Percentiles rank a stretch among this genome's conserved stretches.
phyloP scores from a whole-genome alignment of 2,113 vertebrate genomes.

The Apeltes quadracus region DNA sequence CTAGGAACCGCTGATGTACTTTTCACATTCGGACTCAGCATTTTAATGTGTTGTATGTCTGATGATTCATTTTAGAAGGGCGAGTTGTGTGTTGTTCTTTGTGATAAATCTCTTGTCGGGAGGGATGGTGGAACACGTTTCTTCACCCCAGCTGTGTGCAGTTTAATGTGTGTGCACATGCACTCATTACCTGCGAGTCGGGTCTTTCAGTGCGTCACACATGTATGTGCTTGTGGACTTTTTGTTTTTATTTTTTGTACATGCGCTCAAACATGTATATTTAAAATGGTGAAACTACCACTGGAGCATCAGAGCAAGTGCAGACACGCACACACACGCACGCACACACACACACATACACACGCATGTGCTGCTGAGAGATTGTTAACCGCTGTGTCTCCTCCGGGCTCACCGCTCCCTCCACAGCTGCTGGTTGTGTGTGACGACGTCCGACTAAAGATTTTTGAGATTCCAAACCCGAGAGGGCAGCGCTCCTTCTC shows the following conservation, averaged over 20 bases:
- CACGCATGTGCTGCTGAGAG: conserved; percentile 1
- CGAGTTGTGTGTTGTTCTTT: neutral
- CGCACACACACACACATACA: neutral
- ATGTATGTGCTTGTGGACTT: too few species aligned
- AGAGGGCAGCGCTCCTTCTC: neutral
- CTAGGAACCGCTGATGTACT: too few species aligned
- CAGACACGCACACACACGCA: neutral
- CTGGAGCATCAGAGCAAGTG: conserved; percentile 21
- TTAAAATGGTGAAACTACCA: conserved; percentile 40
- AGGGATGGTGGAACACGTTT: conserved; percentile 47
- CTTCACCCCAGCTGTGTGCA: conserved; percentile 36
- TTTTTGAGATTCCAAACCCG: conserved; percentile 38
- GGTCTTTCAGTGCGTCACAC: conserved; percentile 52
- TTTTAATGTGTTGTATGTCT: conserved; percentile 9
- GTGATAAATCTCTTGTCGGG: conserved; percentile 7
- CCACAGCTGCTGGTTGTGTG: conserved; percentile 29
- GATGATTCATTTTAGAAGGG: conserved; percentile 18
- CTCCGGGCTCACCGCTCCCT: neutral
- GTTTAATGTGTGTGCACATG: conserved; percentile 50
- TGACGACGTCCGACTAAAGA: conserved; percentile 10
- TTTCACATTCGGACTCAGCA: neutral
- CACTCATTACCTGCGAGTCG: conserved; percentile 58
- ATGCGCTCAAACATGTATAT: conserved; percentile 15
- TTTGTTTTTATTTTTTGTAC: too few species aligned
- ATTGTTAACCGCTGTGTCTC: conserved; percentile 24